Base-by-base conservation (phyloP, 1,140 invertebrate genomes). In the Leptinotarsa texana region DNA sequence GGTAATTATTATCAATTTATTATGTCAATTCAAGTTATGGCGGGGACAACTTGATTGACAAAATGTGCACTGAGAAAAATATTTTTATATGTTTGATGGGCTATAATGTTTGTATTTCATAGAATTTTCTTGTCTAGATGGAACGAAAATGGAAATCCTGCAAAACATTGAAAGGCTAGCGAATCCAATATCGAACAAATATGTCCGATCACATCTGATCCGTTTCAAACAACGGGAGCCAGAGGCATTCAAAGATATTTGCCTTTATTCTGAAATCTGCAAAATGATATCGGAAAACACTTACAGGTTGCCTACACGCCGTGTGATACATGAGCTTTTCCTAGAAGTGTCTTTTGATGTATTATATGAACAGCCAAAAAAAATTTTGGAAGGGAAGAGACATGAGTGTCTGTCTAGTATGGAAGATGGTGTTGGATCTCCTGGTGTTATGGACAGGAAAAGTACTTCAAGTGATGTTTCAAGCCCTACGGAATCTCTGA, bases 261-360 rank as follows among this genome's bases (percentile, higher is more conserved):
- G 97, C 85, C 89, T 98, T 5, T 99, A 97, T 86, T 97, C 95
- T 2, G 97, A 98, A 85, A 92, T 98, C 6, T 93, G 94, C 83
- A 90, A 90, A 74, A 87, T 95, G 67, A 85, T 98, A 49, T 91
- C 92, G 1, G 89, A 89, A 48, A 93, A 92, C 83, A 92, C 92
- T 24, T 97, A 96, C 83, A 90, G 96, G 77, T 88, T 98, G 76
- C 89, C 89, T 71, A 92, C 95, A 3, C 88, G 97, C 22, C 89
- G 96, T 77, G 96, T 98, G 85, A 86, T 98, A 18, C 96, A 99
- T 85, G 97, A 99, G 86, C 87, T 99, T 6, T 99, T 99, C 86
- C 88, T 96, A 48, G 96, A 98, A 83, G 86, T 95, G 22, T 47
- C 51, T 4, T 73, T 73, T 15, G 65, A 68, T n/a, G 21, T 69